A percentile compares a stretch with the other conserved stretches of the same genome.
Evolutionary conservation across 2,888 invertebrate genomes (phyloP).

Genomic region (Lepidocyrtoides sp.): DNA sequence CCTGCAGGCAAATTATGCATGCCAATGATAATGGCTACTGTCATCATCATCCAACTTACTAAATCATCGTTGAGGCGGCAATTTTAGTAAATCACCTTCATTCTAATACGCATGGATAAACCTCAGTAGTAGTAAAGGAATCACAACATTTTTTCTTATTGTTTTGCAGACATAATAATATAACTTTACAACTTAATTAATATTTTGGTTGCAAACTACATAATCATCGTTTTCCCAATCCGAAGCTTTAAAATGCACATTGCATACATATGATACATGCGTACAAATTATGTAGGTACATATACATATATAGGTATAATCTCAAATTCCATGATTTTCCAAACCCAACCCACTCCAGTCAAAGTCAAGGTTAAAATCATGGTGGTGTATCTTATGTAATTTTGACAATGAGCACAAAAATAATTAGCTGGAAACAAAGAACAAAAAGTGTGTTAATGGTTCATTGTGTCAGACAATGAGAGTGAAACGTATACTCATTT

Average conservation of each 20-base stretch:
- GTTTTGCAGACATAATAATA: background rate
- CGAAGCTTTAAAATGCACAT: too few relatives aligned
- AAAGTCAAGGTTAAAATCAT: slow-evolving; percentile 41
- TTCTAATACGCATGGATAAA: too few relatives aligned
- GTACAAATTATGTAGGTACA: too few relatives aligned
- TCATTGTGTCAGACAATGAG: background rate
- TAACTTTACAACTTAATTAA: background rate
- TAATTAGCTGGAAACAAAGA: background rate
- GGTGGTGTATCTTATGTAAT: slow-evolving; percentile 9
- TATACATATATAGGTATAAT: background rate
- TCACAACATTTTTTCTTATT: background rate
- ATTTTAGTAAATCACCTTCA: too few relatives aligned
- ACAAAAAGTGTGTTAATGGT: background rate
- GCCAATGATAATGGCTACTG: too few relatives aligned
- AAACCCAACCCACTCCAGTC: slow-evolving; percentile 8
- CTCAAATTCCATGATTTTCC: background rate
- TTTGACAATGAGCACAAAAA: background rate
- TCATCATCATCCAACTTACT: too few relatives aligned
- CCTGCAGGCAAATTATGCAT: too few relatives aligned
- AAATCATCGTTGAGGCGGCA: too few relatives aligned
- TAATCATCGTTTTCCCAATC: background rate
- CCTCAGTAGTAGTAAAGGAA: too few relatives aligned
- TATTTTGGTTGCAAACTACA: slow-evolving; percentile 9
- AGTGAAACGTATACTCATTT: background rate
- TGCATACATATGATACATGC: too few relatives aligned